Evolutionary conservation across 2,797 vertebrate species (phyloP).

Genomic region (Cetoscarus ocellatus): DNA sequence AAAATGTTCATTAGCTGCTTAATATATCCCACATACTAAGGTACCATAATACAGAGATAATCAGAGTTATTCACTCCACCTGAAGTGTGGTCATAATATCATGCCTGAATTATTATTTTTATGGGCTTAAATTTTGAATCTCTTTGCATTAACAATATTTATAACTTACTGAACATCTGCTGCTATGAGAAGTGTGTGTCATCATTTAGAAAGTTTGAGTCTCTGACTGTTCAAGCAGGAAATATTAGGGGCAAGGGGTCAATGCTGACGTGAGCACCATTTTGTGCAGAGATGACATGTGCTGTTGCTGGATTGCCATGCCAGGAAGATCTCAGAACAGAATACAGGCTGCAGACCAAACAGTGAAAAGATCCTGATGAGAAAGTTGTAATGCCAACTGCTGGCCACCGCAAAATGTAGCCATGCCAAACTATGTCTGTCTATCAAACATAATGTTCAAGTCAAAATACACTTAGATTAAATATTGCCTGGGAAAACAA

Average conservation of each 20-base stretch:
- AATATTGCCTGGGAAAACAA: conserved; percentile 1
- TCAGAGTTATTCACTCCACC: no score
- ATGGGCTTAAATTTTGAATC: background rate
- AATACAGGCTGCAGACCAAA: background rate
- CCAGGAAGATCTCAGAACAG: background rate
- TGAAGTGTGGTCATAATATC: no score
- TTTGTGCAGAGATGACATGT: conserved; percentile 2
- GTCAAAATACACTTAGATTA: background rate
- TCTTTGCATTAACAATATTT: background rate
- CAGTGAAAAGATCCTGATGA: conserved; percentile 4
- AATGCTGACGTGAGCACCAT: background rate
- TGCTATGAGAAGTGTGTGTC: background rate
- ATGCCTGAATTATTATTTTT: no score
- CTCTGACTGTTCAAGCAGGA: background rate
- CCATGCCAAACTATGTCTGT: background rate
- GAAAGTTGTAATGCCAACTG: background rate
- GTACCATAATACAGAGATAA: no score
- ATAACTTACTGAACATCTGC: background rate
- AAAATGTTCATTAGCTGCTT: no score
- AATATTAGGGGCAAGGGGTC: background rate
- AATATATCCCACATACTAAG: no score
- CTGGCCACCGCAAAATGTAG: background rate
- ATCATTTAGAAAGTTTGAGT: background rate
- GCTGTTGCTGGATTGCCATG: background rate
- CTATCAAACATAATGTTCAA: background rate